Percentiles rank a stretch among this genome's conserved stretches.
phyloP scores from a whole-genome alignment of 2,797 vertebrate species.

The Phoebastria nigripes region DNA sequence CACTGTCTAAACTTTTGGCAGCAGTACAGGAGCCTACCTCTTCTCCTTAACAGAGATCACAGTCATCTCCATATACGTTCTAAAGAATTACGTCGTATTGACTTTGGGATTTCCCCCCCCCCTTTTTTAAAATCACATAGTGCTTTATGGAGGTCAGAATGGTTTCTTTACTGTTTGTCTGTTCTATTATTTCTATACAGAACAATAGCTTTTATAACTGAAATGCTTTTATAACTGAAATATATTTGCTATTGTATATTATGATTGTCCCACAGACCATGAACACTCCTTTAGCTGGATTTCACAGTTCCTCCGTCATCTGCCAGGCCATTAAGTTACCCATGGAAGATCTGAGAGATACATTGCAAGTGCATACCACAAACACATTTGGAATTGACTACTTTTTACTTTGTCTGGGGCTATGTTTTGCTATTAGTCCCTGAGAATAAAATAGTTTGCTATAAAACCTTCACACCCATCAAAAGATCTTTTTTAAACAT shows the following conservation, averaged over 20 bases:
- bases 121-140: not conserved
- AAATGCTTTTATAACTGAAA: conserved; percentile 3
- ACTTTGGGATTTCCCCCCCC: not conserved
- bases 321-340: not conserved
- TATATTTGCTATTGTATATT: conserved; percentile 45
- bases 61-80: not conserved
- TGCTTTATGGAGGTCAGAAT: conserved; percentile 29
- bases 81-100: not conserved
- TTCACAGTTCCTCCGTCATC: not conserved
- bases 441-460: not conserved
- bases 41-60: not conserved
- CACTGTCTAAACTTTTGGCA: not conserved
- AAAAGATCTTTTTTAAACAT: not conserved
- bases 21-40: not conserved
- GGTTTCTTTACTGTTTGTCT: not conserved
- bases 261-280: conserved; percentile 35
- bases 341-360: not conserved
- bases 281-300: not conserved
- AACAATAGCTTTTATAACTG: conserved; percentile 21
- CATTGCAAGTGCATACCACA: not conserved
- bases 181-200: not conserved
- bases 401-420: not conserved
- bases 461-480: not conserved
- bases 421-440: not conserved
- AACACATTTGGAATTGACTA: not conserved